These are phyloP conservation scores for Diaperis boleti DNA, from an alignment of 2,888 invertebrate genomes.

Conservation along the genomic window DNA sequence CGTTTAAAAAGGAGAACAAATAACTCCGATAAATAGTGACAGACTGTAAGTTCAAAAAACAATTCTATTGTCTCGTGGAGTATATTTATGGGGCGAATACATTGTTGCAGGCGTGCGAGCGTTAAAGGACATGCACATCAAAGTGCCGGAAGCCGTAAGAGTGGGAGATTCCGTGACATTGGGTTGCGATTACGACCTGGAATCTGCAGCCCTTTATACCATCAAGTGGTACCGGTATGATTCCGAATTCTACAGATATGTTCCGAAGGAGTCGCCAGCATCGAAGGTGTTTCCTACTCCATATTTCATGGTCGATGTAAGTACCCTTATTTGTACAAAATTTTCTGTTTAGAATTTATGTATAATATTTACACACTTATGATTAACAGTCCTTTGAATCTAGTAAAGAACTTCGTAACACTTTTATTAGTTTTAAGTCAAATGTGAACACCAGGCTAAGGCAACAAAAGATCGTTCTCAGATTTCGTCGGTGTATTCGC, in stretches of 20 bases:
- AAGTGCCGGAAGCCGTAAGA: constrained; percentile 67
- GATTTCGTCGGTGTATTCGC: too few relatives aligned
- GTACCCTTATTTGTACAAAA: too few relatives aligned
- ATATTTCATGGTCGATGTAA: constrained; percentile 68
- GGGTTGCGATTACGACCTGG: constrained; percentile 69
- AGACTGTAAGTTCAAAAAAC: constrained; percentile 33
- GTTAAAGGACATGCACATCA: constrained; percentile 62
- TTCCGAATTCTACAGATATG: constrained; percentile 70
- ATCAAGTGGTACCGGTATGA: constrained; percentile 71
- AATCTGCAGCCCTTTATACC: constrained; percentile 68
- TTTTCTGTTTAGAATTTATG: not conserved
- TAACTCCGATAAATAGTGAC: constrained; percentile 27
- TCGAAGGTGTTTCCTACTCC: constrained; percentile 67
- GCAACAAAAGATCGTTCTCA: too few relatives aligned
- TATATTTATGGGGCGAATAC: constrained; percentile 25
- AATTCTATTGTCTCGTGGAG: constrained; percentile 22
- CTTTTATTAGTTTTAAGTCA: too few relatives aligned
- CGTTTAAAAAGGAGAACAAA: constrained; percentile 32
- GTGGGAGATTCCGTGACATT: constrained; percentile 67
- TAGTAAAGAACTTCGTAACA: too few relatives aligned
- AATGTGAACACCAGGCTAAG: too few relatives aligned
- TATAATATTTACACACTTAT: too few relatives aligned
- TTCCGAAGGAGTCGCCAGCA: constrained; percentile 69
- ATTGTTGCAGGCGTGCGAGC: constrained; percentile 60
- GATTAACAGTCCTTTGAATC: too few relatives aligned